Base-by-base conservation (phyloP, 1,140 invertebrate species). In the Drosophila insularis region DNA sequence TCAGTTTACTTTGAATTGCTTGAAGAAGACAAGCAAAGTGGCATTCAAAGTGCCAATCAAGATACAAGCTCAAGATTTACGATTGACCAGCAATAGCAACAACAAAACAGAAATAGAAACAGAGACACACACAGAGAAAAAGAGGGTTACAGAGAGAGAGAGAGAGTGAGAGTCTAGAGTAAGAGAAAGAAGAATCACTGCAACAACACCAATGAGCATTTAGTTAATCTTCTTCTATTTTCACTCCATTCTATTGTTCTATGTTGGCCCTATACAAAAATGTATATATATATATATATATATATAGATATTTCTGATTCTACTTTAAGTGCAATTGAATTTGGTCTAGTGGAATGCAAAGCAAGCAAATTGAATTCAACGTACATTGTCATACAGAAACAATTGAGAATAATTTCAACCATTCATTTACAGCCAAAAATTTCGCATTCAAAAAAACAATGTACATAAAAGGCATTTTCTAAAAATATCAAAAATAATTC, bases 31-130 rank as follows among this genome's bases (percentile, higher is more conserved):
- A 70, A 74, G 59, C 58, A 50, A 50, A 50, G 43, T 58, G 79
- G 56, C 74, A 62, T 68, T 70, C 54, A 80, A 72, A 72, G 66
- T 65, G 63, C 59, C 60, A 69, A 77, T 69, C 66, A 71, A 79
- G 74, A 77, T 74, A 69, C 65, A 43, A 76, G 74, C 71, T 37
- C 60, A 60, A 71, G 72, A 82, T 82, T 82, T 82, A 84, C 80
- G 76, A 84, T 76, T 80, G 76, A 69, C 68, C 75, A 61, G 70
- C 56, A 74, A 40, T 59, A 63, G 62, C 59, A 61, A 37, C 43
- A 62, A 39, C 68, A 68, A 50, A 8, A 19, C 32, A 66, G 8
- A 43, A 60, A 10, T 19, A 63, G 14, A 61, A 37, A 35, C 43
- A 54, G 21, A 35, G 35, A 69, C 6, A 32, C 10, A 37, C 53